Conservation (phyloP, 2,888 invertebrate species). For the Timema podura region DNA sequence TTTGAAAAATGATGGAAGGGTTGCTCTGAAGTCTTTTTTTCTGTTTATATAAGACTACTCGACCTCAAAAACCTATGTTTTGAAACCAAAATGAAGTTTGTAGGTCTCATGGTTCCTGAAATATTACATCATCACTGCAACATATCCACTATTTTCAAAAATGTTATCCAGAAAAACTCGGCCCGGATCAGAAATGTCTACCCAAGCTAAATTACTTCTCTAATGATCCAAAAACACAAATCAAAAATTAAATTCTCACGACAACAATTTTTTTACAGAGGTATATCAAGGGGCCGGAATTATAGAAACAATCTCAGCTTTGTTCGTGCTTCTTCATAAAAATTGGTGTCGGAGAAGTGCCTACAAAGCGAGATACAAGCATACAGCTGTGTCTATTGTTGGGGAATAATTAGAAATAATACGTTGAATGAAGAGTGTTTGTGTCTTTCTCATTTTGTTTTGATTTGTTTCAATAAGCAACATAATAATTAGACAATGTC, state of each 20-base stretch:
- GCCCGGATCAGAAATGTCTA: conserved; percentile 4
- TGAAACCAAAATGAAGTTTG: not conserved
- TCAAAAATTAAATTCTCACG: conserved; percentile 2
- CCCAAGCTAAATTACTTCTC: conserved; percentile 11
- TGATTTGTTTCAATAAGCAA: too few relatives aligned
- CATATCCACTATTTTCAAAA: not conserved
- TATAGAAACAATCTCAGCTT: not conserved
- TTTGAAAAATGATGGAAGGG: not conserved
- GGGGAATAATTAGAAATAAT: too few relatives aligned
- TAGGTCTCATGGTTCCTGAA: not conserved
- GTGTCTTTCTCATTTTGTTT: too few relatives aligned
- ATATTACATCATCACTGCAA: not conserved
- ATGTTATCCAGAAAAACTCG: not conserved
- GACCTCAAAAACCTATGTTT: not conserved
- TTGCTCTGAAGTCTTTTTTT: not conserved
- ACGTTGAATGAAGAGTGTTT: too few relatives aligned
- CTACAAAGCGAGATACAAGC: too few relatives aligned
- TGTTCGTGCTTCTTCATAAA: too few relatives aligned
- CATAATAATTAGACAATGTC: too few relatives aligned
- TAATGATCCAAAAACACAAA: conserved; percentile 1
- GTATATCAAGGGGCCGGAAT: not conserved
- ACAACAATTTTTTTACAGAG: not conserved
- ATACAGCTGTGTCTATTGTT: too few relatives aligned
- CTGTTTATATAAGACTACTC: not conserved
- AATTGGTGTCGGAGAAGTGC: too few relatives aligned